Conservation (phyloP, 2,797 vertebrate genomes). For the Dromococcyx pavoninus region DNA sequence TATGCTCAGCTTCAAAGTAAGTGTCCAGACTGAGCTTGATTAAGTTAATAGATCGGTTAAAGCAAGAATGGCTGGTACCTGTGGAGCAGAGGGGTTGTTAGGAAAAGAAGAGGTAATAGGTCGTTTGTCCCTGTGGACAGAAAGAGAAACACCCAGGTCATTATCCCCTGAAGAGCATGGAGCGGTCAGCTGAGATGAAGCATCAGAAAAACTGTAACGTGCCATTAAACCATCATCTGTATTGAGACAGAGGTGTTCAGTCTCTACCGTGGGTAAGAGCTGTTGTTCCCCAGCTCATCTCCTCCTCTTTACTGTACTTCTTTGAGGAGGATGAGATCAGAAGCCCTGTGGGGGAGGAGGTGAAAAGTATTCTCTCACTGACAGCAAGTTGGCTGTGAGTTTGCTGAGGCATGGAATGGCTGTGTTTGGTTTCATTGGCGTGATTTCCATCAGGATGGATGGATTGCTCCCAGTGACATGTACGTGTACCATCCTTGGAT, state of each 20-base stretch:
- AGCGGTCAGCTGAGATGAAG: not conserved
- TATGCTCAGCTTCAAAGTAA: not conserved
- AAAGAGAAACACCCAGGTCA: not conserved
- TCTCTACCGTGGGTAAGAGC: not conserved
- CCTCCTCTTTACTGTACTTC: not conserved
- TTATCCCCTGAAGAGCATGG: not conserved
- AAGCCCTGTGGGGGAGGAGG: not conserved
- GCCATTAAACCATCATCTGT: not conserved
- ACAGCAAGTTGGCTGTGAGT: not conserved
- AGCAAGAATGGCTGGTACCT: not conserved
- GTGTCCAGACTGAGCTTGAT: not conserved
- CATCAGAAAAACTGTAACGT: not conserved
- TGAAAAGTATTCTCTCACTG: not conserved
- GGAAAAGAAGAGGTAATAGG: constrained; percentile 5
- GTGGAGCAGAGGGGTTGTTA: not conserved
- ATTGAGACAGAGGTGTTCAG: not conserved
- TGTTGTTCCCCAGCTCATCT: not conserved
- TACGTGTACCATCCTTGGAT: accelerated
- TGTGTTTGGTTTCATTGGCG: not conserved
- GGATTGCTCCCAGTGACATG: accelerated
- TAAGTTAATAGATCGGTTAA: not conserved
- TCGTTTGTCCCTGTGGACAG: not conserved
- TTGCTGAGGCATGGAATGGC: not conserved
- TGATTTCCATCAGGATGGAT: not conserved
- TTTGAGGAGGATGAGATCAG: not conserved